Evolutionary conservation across 1,140 invertebrate genomes (phyloP).

Genomic region (Meloidogyne hapla): DNA sequence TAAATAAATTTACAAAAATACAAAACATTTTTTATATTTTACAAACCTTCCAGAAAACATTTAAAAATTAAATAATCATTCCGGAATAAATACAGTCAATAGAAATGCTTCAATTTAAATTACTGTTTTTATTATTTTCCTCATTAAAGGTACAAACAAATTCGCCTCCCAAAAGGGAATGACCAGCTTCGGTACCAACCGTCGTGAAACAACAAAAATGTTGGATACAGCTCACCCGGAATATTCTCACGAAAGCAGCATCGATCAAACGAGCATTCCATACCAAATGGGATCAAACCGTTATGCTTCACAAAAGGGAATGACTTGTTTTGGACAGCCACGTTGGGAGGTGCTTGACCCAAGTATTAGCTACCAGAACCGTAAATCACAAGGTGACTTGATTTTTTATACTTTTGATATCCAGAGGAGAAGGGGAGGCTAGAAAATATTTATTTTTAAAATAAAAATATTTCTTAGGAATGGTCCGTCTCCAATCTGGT

Average conservation of each 20-base stretch:
- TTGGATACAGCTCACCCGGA: slow-evolving; percentile 51
- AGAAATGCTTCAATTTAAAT: no score
- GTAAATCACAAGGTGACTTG: slow-evolving; percentile 61
- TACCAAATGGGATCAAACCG: slow-evolving; percentile 64
- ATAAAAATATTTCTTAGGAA: no score
- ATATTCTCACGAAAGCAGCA: slow-evolving; percentile 55
- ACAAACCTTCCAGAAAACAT: no score
- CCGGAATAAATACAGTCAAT: no score
- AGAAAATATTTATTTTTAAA: background rate
- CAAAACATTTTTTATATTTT: no score
- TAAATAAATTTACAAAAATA: no score
- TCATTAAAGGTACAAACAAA: slow-evolving; percentile 54
- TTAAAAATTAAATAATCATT: no score
- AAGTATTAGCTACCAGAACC: slow-evolving; percentile 62
- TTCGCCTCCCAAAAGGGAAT: slow-evolving; percentile 64
- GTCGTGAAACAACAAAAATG: slow-evolving; percentile 62
- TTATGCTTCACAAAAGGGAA: slow-evolving; percentile 63
- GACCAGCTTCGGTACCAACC: slow-evolving; percentile 61
- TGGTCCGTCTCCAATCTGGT: slow-evolving; percentile 64
- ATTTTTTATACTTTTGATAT: no score
- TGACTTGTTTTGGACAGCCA: slow-evolving; percentile 63
- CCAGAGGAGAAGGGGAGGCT: no score
- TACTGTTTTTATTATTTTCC: background rate
- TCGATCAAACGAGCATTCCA: slow-evolving; percentile 59
- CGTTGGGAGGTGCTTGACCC: slow-evolving; percentile 64